Conservation (phyloP, 2,113 vertebrate genomes). For the Rhynchomys soricoides region DNA sequence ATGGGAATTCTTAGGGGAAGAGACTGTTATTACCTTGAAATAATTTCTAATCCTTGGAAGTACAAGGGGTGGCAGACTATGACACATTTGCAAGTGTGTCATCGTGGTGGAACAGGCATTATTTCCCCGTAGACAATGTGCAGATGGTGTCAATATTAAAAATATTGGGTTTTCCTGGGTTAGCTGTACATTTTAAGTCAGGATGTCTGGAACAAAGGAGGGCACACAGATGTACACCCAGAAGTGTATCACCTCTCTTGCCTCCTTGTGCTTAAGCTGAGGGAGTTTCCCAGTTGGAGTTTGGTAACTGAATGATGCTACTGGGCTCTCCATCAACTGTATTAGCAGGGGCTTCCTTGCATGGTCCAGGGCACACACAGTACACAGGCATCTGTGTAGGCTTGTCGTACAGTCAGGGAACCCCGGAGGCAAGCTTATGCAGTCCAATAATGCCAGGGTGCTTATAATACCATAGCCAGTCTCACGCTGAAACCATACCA, state of each 20-base stretch:
- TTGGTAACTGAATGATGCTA: background rate
- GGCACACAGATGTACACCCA: background rate
- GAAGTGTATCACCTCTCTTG: rapidly evolving
- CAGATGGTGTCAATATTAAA: background rate
- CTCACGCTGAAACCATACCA: background rate
- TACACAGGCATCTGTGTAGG: background rate
- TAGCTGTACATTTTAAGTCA: background rate
- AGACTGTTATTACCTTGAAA: background rate
- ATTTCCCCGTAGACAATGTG: background rate
- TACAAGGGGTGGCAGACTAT: background rate
- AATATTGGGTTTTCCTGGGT: constrained; percentile 50
- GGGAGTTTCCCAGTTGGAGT: background rate
- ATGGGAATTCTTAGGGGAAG: background rate
- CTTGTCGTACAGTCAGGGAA: background rate
- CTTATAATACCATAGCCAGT: background rate
- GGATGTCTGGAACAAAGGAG: background rate
- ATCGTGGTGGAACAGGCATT: background rate
- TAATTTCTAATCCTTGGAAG: constrained; percentile 16
- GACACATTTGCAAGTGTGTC: constrained; percentile 46
- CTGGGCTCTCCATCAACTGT: background rate
- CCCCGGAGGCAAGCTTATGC: background rate
- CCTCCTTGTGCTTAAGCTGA: background rate
- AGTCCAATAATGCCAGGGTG: background rate
- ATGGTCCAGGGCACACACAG: background rate
- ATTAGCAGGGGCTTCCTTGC: background rate